Percentiles rank a stretch among this genome's conserved stretches.
Evolutionary conservation across 2,888 invertebrate species (phyloP).

Genomic region (Apamea anceps): DNA sequence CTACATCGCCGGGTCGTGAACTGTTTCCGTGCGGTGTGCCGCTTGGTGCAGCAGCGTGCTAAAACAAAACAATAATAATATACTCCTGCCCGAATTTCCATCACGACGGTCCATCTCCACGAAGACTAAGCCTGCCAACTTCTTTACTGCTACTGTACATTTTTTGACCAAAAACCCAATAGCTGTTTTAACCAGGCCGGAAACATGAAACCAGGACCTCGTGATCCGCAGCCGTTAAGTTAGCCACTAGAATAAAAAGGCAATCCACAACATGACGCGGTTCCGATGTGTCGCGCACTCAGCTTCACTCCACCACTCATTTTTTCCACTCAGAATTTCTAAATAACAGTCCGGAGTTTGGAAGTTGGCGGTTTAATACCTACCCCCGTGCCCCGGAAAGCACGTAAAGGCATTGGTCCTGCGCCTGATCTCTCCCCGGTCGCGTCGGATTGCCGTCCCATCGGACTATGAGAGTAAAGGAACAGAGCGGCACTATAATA

Average conservation of each 20-base stretch:
- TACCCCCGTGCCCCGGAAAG: too few relatives aligned
- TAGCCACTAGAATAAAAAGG: background rate
- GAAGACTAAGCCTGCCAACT: background rate
- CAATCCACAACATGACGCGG: background rate
- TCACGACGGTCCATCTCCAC: background rate
- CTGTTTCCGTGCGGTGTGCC: background rate
- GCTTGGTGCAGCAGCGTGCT: background rate
- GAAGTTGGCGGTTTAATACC: background rate
- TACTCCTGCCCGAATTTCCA: background rate
- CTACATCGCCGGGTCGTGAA: conserved; percentile 6
- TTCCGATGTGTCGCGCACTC: too few relatives aligned
- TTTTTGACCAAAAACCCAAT: background rate
- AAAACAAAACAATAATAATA: background rate
- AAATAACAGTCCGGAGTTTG: background rate
- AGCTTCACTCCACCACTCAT: background rate
- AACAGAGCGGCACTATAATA: background rate
- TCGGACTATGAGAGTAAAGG: background rate
- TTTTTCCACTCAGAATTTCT: background rate
- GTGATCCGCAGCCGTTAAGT: background rate
- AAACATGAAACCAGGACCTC: background rate
- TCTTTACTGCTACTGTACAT: background rate
- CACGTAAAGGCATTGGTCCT: background rate
- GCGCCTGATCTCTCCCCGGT: background rate
- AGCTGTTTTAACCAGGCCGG: background rate
- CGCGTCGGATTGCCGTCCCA: background rate